A percentile compares a stretch with the other conserved stretches of the same genome.
Conservation (phyloP, 2,113 vertebrate species). For the Equus quagga region DNA sequence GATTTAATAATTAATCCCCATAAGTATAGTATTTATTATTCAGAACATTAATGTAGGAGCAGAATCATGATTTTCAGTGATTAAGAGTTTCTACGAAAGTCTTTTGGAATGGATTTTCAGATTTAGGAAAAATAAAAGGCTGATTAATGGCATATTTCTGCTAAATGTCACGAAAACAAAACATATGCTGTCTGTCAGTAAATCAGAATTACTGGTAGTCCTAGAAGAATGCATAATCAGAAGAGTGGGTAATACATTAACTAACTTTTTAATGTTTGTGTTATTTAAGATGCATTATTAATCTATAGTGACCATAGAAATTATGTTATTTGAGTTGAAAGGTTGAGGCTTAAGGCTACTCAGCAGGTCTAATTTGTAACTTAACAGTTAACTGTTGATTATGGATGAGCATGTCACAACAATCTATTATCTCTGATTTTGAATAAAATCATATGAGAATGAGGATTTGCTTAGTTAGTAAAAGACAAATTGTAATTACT, state of each 20-base stretch:
- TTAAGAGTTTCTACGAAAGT: constrained; percentile 70
- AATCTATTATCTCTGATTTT: background rate
- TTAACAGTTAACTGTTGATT: background rate
- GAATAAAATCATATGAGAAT: background rate
- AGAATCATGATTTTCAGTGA: constrained; percentile 44
- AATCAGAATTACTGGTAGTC: constrained; percentile 57
- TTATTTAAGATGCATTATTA: constrained; percentile 66
- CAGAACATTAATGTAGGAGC: constrained; percentile 29
- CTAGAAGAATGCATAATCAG: constrained; percentile 76
- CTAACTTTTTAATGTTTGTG: constrained; percentile 47
- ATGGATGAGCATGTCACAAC: background rate
- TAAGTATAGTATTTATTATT: constrained; percentile 69
- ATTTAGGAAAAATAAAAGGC: constrained; percentile 66
- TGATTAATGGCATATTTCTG: constrained; percentile 71
- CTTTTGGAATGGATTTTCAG: constrained; percentile 72
- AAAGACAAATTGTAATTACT: background rate
- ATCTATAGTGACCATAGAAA: constrained; percentile 49
- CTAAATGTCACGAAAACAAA: constrained; percentile 76
- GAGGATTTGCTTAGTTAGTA: background rate
- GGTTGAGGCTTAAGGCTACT: background rate
- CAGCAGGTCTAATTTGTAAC: background rate
- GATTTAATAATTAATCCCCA: constrained; percentile 72
- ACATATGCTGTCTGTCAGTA: constrained; percentile 45
- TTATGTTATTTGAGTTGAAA: background rate
- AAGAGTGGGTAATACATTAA: constrained; percentile 27